Base-by-base conservation (phyloP, 2,113 vertebrate genomes). In the Ahaetulla prasina region DNA sequence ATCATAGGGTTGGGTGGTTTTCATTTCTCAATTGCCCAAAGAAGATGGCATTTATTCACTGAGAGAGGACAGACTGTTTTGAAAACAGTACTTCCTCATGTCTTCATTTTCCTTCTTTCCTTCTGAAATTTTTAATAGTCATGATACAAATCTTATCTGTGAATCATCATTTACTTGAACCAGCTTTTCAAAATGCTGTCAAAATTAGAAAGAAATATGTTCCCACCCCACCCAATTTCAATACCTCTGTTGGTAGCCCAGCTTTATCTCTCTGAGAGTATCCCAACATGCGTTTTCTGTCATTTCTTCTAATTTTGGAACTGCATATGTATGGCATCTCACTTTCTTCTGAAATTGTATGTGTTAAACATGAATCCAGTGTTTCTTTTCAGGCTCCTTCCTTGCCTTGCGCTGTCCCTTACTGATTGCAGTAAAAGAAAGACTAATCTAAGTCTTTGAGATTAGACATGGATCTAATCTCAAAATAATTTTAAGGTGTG, bases 361-460 rank as follows among this genome's bases (percentile, higher is more conserved):
- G 52, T 86, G 35, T 91, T 54, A 50, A 88, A n/a, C 35, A 47
- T 85, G 3, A 89, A 89, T 89, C 93, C 92, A 87, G 85, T 53
- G 8, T 90, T 49, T 94, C 92, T 93, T 92, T 94, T 35, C 57
- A n/a, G 91, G 47, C 12, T 88, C 14, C 91, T 92, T 95, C 86
- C 20, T 94, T 39, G 43, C 91, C 92, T 84, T 88, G 25, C 94
- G 49, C 53, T 8, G 20, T 11, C 25, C 57, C 25, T 60, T 60
- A 30, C 50, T 91, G 86, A 92, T 47, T 92, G 92, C 52, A 93
- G 91, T 85, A 49, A 93, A 95, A 94, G 49, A 39, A 94, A 91
- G 23, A 92, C 11, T 93, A 93, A 92, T n/a, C 20, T 90, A n/a
- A 53, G 35, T 94, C 4, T 47, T 47, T 47, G 45, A 47, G 45